Evolutionary conservation across 2,113 vertebrate genomes (phyloP), one percentile per base, ranked within the genome.

Genomic region (Centropristis striata): DNA sequence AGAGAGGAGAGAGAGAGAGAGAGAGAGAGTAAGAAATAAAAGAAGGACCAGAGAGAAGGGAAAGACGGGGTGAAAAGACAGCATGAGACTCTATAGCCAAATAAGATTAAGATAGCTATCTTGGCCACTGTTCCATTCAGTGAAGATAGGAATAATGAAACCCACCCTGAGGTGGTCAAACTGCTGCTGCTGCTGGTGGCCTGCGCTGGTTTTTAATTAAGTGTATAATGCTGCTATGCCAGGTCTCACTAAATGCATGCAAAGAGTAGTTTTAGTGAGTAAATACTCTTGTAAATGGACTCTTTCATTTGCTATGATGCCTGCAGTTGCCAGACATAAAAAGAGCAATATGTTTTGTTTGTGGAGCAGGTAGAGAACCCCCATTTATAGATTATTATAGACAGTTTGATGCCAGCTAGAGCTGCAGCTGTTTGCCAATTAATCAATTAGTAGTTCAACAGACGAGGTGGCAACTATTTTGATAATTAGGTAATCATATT

Each of bases 51-150:
- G 64, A 75, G 67, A 66, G 76, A 54, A 15, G 59, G 59, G 50
- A 51, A 37, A 65, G 51, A 37, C 9, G 28, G 57, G 63, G 67
- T 66, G 67, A 71, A 90, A 84, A 80, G 63, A 78, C 74, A 80
- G 80, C 88, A 71, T 44, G 76, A 86, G 80, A 85, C 67, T 91
- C 86, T 85, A 75, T 85, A 89, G 91, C 88, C 80, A 88, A 92
- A 94, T 93, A 90, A 93, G 90, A 93, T 94, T 93, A 92, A 95
- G 91, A 94, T 93, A 89, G 75, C 75, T 75, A 94, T 93, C 94
- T 90, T 16, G 80, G 87, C 78, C 80, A 84, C 85, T 82, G 92
- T 80, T 93, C 75, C 87, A 87, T 92, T 91, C 84, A 89, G 80
- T 76, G 78, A 65, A 87, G 87, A 92, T 84, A 91, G 88, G 86